These are phyloP conservation scores for Todus mexicanus DNA, from an alignment of 2,797 vertebrate genomes.

Conservation along the genomic window DNA sequence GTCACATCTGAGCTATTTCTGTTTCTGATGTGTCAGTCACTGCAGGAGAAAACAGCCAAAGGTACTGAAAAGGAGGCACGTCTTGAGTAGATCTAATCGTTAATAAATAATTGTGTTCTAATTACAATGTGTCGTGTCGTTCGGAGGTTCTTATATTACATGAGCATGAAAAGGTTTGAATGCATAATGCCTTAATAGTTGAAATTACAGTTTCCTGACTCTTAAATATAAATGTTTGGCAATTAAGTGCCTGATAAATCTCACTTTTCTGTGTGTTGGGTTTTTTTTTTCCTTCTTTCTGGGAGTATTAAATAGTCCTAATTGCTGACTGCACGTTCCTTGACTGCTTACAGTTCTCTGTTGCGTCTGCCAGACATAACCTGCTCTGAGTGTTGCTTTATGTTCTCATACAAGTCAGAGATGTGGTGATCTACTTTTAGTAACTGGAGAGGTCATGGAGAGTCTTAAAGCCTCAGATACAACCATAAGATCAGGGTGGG, in stretches of 20 bases:
- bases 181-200: background rate
- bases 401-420: background rate
- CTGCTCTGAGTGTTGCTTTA: background rate
- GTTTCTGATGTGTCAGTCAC: background rate
- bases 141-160: background rate
- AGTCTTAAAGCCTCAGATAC: background rate
- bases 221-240: constrained; percentile 6
- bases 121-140: background rate
- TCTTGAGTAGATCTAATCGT: background rate
- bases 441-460: background rate
- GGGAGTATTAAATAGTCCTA: background rate
- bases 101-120: constrained; percentile 21
- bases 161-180: background rate
- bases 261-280: background rate
- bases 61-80: background rate
- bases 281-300: background rate
- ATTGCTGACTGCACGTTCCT: background rate
- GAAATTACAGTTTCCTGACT: background rate
- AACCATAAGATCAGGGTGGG: background rate
- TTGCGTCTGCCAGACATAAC: background rate
- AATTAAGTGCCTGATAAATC: constrained; percentile 16
- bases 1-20: background rate
- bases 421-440: accelerated
- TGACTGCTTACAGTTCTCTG: background rate
- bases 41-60: background rate